Percentiles rank a stretch among this genome's conserved stretches.
These are phyloP conservation scores for Copidosoma floridanum DNA, from an alignment of 1,140 invertebrate species.

Conservation along the genomic window DNA sequence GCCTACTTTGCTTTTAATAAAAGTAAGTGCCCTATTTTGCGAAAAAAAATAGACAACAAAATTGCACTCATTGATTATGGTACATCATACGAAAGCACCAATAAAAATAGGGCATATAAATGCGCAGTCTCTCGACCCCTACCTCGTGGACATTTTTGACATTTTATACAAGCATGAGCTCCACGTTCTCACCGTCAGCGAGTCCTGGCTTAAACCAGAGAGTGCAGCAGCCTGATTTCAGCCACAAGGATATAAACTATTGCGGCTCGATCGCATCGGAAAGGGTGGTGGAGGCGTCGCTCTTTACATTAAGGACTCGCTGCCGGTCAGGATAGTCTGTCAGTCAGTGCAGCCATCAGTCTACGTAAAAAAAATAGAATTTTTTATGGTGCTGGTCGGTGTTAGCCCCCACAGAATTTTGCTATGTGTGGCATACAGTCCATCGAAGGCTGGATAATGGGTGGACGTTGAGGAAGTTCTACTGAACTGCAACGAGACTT, in stretches of 20 bases:
- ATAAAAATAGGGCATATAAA: not conserved
- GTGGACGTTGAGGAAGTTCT: not conserved
- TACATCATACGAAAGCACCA: not conserved
- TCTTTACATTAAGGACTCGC: not conserved
- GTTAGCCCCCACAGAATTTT: not conserved
- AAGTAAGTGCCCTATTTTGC: not conserved
- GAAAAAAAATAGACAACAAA: not conserved
- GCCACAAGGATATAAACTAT: not conserved
- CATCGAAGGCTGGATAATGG: not conserved
- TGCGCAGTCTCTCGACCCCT: not conserved
- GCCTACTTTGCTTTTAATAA: not conserved
- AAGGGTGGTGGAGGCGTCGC: not conserved
- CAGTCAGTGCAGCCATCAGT: not conserved
- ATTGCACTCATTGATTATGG: not conserved
- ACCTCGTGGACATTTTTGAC: not conserved
- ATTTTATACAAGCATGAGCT: not conserved
- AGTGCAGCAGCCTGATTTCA: too few relatives aligned
- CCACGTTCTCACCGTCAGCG: not conserved
- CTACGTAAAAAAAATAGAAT: not conserved
- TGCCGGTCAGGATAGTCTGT: not conserved
- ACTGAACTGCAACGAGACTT: not conserved
- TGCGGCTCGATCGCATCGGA: not conserved
- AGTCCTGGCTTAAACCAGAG: not conserved
- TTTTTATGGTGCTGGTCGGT: not conserved
- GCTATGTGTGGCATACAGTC: not conserved